A percentile compares a stretch with the other conserved stretches of the same genome.
Evolutionary conservation across 2,888 invertebrate species (phyloP).

Genomic region (Perizoma affinitatum): DNA sequence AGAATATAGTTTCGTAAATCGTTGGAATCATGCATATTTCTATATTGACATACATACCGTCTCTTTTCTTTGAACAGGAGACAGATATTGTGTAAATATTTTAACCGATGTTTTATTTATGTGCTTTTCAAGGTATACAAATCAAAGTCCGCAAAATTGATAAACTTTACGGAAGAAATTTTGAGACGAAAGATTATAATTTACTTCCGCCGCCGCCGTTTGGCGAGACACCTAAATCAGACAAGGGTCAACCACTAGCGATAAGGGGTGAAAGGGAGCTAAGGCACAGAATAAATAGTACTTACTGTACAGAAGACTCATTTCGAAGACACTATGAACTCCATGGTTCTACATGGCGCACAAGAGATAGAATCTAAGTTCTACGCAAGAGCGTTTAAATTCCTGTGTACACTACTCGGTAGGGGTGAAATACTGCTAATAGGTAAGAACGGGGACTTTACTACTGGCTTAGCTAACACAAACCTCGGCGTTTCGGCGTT

Average conservation of each 20-base stretch:
- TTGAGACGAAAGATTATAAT: conserved; percentile 64
- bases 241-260: conserved; percentile 61
- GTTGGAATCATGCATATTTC: conserved; percentile 59
- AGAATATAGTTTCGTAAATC: conserved; percentile 63
- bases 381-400: conserved; percentile 4
- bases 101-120: conserved; percentile 1
- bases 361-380: conserved; percentile 6
- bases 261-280: conserved; percentile 36
- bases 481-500: conserved; percentile 48
- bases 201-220: conserved; percentile 53
- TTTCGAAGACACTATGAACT: conserved; percentile 1
- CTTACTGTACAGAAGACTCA: conserved; percentile 2
- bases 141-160: conserved; percentile 39
- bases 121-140: conserved; percentile 2
- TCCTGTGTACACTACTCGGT: neutral
- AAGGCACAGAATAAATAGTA: conserved; percentile 17
- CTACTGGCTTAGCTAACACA: conserved; percentile 46
- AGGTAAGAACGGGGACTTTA: conserved; percentile 39
- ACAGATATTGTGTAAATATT: conserved; percentile 34
- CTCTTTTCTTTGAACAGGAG: conserved; percentile 35
- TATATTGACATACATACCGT: conserved; percentile 51
- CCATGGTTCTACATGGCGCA: neutral
- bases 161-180: conserved; percentile 43
- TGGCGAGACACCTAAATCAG: conserved; percentile 56
- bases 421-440: conserved; percentile 23